Evolutionary conservation across 2,113 vertebrate species (phyloP).

Genomic region (Arizona elegans): DNA sequence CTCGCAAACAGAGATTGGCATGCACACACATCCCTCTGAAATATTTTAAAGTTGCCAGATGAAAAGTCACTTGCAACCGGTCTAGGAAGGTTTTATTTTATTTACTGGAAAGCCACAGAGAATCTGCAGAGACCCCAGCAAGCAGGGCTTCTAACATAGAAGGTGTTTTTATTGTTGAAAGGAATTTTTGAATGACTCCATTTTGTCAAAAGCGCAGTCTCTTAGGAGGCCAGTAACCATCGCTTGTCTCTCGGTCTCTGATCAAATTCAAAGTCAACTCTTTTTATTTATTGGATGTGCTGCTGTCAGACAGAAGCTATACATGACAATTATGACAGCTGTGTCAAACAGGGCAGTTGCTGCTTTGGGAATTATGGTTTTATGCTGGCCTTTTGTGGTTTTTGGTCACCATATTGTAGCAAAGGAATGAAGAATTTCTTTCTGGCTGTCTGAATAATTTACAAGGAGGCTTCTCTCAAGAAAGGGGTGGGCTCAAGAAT

Average conservation of each 20-base stretch:
- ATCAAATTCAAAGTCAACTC: background rate
- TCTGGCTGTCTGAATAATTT: background rate
- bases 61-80: background rate
- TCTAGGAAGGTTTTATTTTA: background rate
- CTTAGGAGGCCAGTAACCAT: background rate
- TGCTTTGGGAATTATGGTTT: background rate
- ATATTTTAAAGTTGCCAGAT: background rate
- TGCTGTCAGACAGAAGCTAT: background rate
- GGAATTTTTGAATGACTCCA: background rate
- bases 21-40: background rate
- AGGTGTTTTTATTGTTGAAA: background rate
- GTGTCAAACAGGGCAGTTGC: background rate
- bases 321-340: background rate
- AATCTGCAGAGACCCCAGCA: background rate
- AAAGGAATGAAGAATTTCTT: background rate
- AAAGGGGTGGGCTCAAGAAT: background rate
- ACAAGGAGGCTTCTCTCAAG: background rate
- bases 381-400: background rate
- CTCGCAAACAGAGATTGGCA: background rate
- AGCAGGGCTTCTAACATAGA: background rate
- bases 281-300: background rate
- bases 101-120: background rate
- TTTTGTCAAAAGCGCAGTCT: background rate
- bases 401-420: background rate
- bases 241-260: background rate